Evolutionary conservation across 2,797 vertebrate species (phyloP), one percentile per base, ranked within the genome.

Genomic region (Periophthalmus magnuspinnatus): DNA sequence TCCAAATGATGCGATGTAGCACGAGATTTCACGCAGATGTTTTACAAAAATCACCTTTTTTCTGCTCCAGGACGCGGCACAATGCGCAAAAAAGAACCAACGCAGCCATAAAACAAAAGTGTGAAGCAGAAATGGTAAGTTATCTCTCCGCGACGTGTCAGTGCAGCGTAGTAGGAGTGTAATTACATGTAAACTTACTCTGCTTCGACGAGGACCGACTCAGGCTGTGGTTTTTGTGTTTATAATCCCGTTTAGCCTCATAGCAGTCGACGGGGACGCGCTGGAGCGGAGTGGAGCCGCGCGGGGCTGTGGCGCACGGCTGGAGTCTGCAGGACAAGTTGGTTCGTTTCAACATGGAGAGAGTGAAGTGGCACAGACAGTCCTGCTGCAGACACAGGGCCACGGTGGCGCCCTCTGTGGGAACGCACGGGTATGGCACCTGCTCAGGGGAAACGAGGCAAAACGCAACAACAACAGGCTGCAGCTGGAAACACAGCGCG

Each of bases 291-390:
- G 24, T 1, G 13, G 41, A 62, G 68, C 65, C 14, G 62, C 14
- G 60, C 41, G 52, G 67, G 75, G 61, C 63, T 58, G 74, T 56
- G 65, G 69, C 62, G 65, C 69, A 68, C 68, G 74, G 76, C 54
- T 2, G 65, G 68, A 70, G 75, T 67, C 75, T 70, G 80, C 69
- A 67, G 75, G 72, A 86, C 80, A 90, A 90, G 80, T 87, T 85
- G 81, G 69, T 80, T 73, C 22, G 79, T 80, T 80, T 79, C 84
- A 90, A 91, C 82, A 89, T 88, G 88, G 85, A 91, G 89, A 82
- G 82, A 62, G 70, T 45, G 76, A 82, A 80, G 67, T 32, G 62
- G 60, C 60, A 71, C 71, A 74, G 74, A 64, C 38, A 32, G 74
- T 78, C 76, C 80, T 74, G 77, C 75, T 70, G 68, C 70, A 50